Conservation (phyloP, 2,888 invertebrate species). For the Beris chalybata region DNA sequence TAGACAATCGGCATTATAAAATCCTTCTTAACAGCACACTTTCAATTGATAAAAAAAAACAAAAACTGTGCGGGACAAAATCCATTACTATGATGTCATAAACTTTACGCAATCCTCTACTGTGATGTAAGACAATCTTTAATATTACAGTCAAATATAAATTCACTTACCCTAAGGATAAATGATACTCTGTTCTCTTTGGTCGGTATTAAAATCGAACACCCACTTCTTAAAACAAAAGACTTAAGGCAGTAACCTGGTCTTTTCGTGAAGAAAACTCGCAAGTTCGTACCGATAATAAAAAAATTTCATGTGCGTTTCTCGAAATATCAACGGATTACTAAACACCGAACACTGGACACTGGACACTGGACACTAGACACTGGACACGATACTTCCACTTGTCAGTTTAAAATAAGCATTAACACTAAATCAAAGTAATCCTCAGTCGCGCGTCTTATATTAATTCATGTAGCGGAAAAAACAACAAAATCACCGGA, state of each 20-base stretch:
- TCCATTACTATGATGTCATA: too few relatives aligned
- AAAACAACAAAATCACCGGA: conserved; percentile 13
- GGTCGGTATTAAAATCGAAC: neutral
- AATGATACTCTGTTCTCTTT: neutral
- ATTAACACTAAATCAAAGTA: conserved; percentile 17
- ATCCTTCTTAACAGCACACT: too few relatives aligned
- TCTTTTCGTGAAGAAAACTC: neutral
- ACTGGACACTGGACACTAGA: conserved; percentile 8
- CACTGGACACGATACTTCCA: conserved; percentile 15
- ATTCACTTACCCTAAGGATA: conserved; percentile 17
- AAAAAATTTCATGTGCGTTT: conserved; percentile 19
- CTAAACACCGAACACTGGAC: conserved; percentile 15
- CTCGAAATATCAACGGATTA: conserved; percentile 3
- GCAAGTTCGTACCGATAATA: neutral
- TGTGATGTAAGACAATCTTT: neutral
- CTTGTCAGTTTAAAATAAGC: conserved; percentile 28
- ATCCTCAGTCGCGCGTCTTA: conserved; percentile 19
- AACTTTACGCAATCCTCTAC: conserved; percentile 3
- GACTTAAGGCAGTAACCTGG: conserved; percentile 26
- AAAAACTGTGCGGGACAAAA: too few relatives aligned
- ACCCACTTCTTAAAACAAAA: conserved; percentile 14
- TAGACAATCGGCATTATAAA: too few relatives aligned
- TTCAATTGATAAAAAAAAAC: too few relatives aligned
- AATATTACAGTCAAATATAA: conserved; percentile 3
- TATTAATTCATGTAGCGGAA: conserved; percentile 16